Evolutionary conservation across 2,797 vertebrate genomes (phyloP).

Genomic region (Typhlichthys eigenmanni): DNA sequence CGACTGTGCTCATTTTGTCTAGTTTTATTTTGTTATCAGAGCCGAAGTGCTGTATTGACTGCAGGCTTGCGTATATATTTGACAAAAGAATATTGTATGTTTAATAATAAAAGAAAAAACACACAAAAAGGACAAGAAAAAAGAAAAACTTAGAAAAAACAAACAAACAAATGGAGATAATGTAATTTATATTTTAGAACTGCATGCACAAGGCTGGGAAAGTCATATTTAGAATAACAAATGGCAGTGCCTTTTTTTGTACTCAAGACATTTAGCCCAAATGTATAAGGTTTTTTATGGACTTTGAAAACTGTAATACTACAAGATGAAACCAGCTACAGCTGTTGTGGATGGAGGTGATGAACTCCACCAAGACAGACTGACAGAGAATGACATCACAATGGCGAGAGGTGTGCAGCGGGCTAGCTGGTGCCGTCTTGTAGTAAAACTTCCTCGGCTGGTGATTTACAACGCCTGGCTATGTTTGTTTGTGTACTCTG

Average conservation of each 20-base stretch:
- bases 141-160: constrained; percentile 55
- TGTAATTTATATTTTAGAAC: constrained; percentile 86
- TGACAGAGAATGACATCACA: constrained; percentile 7
- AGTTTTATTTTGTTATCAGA: constrained; percentile 70
- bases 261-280: constrained; percentile 74
- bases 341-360: constrained; percentile 27
- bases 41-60: constrained; percentile 90
- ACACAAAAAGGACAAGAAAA: constrained; percentile 71
- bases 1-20: constrained; percentile 71
- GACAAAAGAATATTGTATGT: constrained; percentile 72
- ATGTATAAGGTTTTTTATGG: constrained; percentile 74
- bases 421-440: constrained; percentile 13
- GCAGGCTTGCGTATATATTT: constrained; percentile 85
- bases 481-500: constrained; percentile 58
- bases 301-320: constrained; percentile 57
- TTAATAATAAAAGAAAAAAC: constrained; percentile 69
- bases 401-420: constrained; percentile 13
- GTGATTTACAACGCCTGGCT: constrained; percentile 20
- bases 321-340: constrained; percentile 44
- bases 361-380: constrained; percentile 12
- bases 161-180: constrained; percentile 34
- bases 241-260: constrained; percentile 93
- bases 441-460: constrained; percentile 20
- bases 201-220: constrained; percentile 88
- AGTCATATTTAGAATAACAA: constrained; percentile 88